phyloP scores from a whole-genome alignment of 2,888 invertebrate species.

The Caprella mutica region DNA sequence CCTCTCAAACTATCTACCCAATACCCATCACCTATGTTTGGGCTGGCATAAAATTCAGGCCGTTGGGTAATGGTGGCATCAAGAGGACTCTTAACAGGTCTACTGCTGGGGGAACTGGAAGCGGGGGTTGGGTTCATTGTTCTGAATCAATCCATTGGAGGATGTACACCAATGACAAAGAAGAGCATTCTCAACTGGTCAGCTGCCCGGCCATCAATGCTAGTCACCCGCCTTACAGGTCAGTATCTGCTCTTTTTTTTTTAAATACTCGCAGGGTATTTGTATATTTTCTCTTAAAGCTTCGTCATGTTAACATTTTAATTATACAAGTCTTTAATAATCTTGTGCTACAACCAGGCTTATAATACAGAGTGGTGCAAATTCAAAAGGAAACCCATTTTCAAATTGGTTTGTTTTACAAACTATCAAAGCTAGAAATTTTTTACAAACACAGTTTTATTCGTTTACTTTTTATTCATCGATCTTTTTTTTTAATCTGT shows the following conservation, averaged over 20 bases:
- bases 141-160: conserved; percentile 52
- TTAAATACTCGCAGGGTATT: too few relatives aligned
- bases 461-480: too few relatives aligned
- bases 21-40: conserved; percentile 35
- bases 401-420: too few relatives aligned
- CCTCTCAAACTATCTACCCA: conserved; percentile 21
- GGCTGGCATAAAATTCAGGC: conserved; percentile 33
- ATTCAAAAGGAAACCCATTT: too few relatives aligned
- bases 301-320: too few relatives aligned
- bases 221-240: conserved; percentile 26
- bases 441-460: too few relatives aligned
- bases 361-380: too few relatives aligned
- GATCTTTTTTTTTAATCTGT: too few relatives aligned
- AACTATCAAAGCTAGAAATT: too few relatives aligned
- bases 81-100: not conserved
- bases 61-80: conserved; percentile 8
- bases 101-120: not conserved
- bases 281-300: too few relatives aligned
- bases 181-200: conserved; percentile 18
- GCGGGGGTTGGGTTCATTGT: conserved; percentile 40
- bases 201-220: conserved; percentile 27
- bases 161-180: conserved; percentile 36
- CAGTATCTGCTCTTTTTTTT: not conserved
- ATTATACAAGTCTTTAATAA: too few relatives aligned
- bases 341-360: too few relatives aligned